Evolutionary conservation across 2,888 invertebrate genomes (phyloP).

Genomic region (Noctua janthe): DNA sequence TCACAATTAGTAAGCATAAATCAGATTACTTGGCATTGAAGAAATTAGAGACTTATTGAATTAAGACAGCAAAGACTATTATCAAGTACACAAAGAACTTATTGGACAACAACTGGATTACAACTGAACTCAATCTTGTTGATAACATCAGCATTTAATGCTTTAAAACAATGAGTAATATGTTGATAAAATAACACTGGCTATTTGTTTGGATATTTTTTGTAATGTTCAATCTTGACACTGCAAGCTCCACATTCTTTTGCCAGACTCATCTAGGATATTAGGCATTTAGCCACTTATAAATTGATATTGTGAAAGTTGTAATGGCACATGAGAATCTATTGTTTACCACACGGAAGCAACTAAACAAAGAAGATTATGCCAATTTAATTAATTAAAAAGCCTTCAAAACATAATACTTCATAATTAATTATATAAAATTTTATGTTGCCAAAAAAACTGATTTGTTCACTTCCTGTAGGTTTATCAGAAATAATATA

Average conservation of each 20-base stretch:
- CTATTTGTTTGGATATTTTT: background rate
- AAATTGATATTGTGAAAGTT: background rate
- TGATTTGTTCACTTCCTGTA: background rate
- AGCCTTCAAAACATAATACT: background rate
- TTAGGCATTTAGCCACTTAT: background rate
- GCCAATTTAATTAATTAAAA: background rate
- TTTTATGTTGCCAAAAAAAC: background rate
- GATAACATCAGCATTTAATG: background rate
- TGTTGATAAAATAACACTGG: background rate
- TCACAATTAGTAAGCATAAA: background rate
- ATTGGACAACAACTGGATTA: background rate
- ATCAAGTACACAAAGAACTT: background rate
- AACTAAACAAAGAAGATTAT: background rate
- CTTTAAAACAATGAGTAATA: constrained; percentile 11
- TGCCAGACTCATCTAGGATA: background rate
- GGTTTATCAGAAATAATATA: background rate
- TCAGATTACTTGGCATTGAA: constrained; percentile 13
- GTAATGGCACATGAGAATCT: background rate
- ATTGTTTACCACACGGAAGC: constrained; percentile 4
- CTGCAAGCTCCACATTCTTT: background rate
- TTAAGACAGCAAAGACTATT: background rate
- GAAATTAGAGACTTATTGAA: constrained; percentile 1
- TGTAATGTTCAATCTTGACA: background rate
- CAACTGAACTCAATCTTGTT: background rate
- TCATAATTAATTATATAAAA: no score